Evolutionary conservation across 2,888 invertebrate genomes (phyloP), one percentile per base, ranked within the genome.

Genomic region (Lomographa bimaculata): DNA sequence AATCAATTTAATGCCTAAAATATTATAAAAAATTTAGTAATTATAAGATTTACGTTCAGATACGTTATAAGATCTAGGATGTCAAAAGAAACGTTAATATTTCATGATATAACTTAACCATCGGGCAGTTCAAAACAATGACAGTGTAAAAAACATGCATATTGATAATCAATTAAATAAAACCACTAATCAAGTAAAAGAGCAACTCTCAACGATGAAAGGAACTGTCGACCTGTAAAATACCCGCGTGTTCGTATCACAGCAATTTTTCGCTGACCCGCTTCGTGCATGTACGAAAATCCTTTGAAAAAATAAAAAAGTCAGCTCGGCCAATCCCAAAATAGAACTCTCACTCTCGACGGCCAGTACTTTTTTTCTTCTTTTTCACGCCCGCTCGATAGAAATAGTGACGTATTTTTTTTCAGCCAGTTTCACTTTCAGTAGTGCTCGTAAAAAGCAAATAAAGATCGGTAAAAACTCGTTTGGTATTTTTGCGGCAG

Each of bases 371-470:
- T 62, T 63, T 68, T 73, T 70, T 72, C 77, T 47, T 24, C 18
- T 79, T 73, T 73, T 72, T 72, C 61, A 68, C 71, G 61, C 69
- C 69, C 72, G 72, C 73, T 75, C 84, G 78, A 82, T 85, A 85
- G 85, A 77, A 85, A 79, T 82, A 84, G 86, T 86, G 86, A 80
- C 79, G 81, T 76, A 74, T 80, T 84, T 83, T 81, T 84, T 82
- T 78, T n/a, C 65, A 62, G 50, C 66, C 67, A 75, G 83, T 83
- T 71, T 82, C 86, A 63, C 70, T 87, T 79, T 87, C 75, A 66
- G 23, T 77, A 72, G 79, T 69, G 78, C 75, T 78, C 79, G 79
- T 76, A 76, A 84, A 80, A 81, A 76, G 79, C 83, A 81, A 86
- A 87, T 83, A 85, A 82, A 84, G 77, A 84, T 83, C 63, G 74